Conservation (phyloP, 2,113 vertebrate species). For the Pollimyrus isidori region DNA sequence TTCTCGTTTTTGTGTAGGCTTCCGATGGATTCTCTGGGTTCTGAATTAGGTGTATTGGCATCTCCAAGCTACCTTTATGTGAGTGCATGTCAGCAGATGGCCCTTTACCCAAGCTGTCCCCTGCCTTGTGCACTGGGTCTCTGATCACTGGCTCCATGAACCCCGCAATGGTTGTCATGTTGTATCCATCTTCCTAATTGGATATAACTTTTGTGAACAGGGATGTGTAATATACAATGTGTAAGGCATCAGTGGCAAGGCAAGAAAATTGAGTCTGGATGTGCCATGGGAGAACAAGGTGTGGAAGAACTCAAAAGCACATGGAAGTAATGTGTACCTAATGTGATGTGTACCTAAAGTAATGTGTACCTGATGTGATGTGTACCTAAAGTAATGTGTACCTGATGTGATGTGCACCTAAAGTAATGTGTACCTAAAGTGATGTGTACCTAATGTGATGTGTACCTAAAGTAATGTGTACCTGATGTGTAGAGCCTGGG, state of each 20-base stretch:
- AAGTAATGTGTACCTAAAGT: too few species aligned
- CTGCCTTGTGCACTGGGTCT: neutral
- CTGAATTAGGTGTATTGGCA: neutral
- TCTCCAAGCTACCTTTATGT: neutral
- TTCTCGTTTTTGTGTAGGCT: neutral
- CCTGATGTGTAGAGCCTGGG: neutral
- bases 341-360: neutral
- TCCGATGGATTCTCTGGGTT: neutral
- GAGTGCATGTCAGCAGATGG: neutral
- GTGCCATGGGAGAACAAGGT: neutral
- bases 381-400: neutral
- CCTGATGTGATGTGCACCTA: neutral
- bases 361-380: neutral
- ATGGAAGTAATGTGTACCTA: neutral
- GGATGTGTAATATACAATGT: neutral
- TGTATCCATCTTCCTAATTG: neutral
- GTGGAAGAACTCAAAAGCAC: neutral
- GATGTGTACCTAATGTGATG: too few species aligned
- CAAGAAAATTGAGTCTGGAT: neutral
- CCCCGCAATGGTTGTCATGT: neutral
- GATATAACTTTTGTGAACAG: neutral
- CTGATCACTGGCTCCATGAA: neutral
- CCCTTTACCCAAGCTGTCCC: neutral
- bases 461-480: neutral
- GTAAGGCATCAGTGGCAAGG: neutral